Evolutionary conservation across 37 sponge, comb jelly and placozoan species (phyloP), one percentile per base, ranked within the genome.

Genomic region (Eunapius fragilis): DNA sequence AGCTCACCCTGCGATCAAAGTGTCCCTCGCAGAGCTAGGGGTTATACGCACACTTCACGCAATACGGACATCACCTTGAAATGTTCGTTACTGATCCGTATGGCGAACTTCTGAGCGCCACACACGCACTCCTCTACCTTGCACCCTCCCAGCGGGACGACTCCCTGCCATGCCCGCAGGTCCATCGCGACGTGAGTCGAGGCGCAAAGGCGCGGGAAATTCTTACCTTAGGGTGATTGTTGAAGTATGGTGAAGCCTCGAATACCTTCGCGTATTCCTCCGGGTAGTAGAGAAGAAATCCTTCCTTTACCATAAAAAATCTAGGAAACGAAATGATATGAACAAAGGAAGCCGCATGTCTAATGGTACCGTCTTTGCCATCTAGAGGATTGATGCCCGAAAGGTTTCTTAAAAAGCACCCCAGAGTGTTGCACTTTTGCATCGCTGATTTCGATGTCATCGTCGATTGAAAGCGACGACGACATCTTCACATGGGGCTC

Each of bases 181-280:
- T 12, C 22, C 19, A 4, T 12, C 14, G 58, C 58, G 14, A 58
- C 58, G 0, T 0, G 1, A 72, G 73, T 70, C 27, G 4, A 2
- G 27, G 25, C 71, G 3, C 27, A 28, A 76, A 35, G 25, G n/a
- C n/a, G n/a, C n/a, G n/a, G n/a, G 37, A 37, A 35, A 31, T 11
- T 12, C 68, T 14, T 41, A 97, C 98, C 94, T 98, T 98, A 25
- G 98, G 99, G 81, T 98, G 99, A 68, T 95, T 98, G 86, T 98
- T 98, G 90, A 96, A 98, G 72, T 89, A 89, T 36, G 87, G 93
- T 13, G 87, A 78, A 4, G 71, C 74, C 75, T 96, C 95, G 69
- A 94, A 98, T 24, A 25, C 36, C 72, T 87, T 91, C 67, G 80
- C 85, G 70, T 98, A 96, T 24, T 90, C 74, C 13, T 96, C 97